Percentiles rank a stretch among this genome's conserved stretches.
phyloP scores from a whole-genome alignment of 2,797 vertebrate genomes.

The Periparus ater region DNA sequence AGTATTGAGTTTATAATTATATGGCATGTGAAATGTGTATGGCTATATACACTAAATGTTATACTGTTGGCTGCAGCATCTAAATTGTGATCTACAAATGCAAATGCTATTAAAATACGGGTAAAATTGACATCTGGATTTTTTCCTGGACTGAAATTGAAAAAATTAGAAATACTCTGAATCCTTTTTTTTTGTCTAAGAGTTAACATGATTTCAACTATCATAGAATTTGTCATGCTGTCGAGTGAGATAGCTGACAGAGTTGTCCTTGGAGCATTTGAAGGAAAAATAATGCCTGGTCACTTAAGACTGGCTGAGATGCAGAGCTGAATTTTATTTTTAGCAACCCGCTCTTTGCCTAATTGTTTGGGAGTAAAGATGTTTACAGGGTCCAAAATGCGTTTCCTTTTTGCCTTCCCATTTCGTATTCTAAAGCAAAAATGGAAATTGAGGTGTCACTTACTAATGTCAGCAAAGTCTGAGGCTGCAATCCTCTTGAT shows the following conservation, averaged over 20 bases:
- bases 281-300: background rate
- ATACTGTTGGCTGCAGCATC: background rate
- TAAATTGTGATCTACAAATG: background rate
- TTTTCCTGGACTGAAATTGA: background rate
- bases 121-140: background rate
- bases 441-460: conserved; percentile 60
- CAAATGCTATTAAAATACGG: background rate
- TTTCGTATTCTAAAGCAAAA: background rate
- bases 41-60: background rate
- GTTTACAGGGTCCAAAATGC: background rate
- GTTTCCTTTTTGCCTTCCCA: background rate
- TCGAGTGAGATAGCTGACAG: background rate
- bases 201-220: background rate
- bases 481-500: conserved; percentile 89
- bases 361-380: background rate
- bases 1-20: background rate
- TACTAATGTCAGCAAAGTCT: conserved; percentile 91
- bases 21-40: background rate
- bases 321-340: background rate
- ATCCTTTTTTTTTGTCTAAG: background rate
- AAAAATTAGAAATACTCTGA: background rate
- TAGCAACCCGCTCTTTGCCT: background rate
- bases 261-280: background rate
- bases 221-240: background rate
- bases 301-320: background rate